phyloP scores from a whole-genome alignment of 2,888 invertebrate genomes.

The Meiosimyza decipiens region DNA sequence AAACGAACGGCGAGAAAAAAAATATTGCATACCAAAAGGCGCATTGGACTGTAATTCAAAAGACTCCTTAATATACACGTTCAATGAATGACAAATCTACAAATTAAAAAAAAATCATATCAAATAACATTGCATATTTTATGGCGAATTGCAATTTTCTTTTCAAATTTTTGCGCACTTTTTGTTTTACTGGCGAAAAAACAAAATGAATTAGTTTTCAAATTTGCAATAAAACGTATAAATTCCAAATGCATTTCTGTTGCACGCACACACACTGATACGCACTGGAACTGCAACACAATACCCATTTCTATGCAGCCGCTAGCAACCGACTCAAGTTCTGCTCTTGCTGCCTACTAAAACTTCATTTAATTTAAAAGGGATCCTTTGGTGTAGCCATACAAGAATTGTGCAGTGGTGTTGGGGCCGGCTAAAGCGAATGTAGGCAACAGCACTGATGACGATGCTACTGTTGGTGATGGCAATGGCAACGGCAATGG shows the following conservation, averaged over 20 bases:
- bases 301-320: too few species aligned
- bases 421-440: background rate
- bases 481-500: constrained; percentile 25
- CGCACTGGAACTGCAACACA: background rate
- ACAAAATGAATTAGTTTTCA: constrained; percentile 3
- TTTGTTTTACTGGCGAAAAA: background rate
- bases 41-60: background rate
- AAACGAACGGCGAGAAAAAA: background rate
- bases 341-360: constrained; percentile 1
- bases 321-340: constrained; percentile 2
- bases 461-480: background rate
- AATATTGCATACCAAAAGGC: background rate
- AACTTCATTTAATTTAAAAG: constrained; percentile 28
- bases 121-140: too few species aligned
- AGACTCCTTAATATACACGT: too few species aligned
- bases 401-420: background rate
- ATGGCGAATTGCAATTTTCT: too few species aligned
- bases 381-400: background rate
- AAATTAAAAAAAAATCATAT: too few species aligned
- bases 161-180: too few species aligned
- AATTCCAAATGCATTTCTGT: constrained; percentile 12
- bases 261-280: background rate
- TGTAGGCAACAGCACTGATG: background rate
- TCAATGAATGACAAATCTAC: too few species aligned
- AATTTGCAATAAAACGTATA: constrained; percentile 14